Evolutionary conservation across 2,888 invertebrate species (phyloP), one percentile per base, ranked within the genome.

Genomic region (Calliopum simillimum): DNA sequence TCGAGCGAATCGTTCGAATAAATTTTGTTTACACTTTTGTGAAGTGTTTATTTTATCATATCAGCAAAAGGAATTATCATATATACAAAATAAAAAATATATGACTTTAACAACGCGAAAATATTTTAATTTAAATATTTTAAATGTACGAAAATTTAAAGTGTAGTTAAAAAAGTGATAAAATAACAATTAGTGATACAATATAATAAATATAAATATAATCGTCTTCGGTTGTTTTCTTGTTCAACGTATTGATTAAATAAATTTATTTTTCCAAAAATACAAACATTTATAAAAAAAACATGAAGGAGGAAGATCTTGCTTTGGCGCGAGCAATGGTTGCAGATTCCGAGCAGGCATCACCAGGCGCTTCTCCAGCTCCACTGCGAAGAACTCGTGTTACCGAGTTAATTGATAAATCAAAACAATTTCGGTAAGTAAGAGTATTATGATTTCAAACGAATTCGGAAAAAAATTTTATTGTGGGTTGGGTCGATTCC

Each of bases 241-340:
- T 33, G 33, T 33, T 33, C 33, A 33, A 8, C 33, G 33, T 6
- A 33, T 33, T 8, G 4, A 33, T 6, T 33, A 33, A 8, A 33
- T 33, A 8, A 33, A 33, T 33, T 33, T 8, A 8, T 33, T 33
- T 33, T 33, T 33, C 8, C 8, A 33, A 33, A 33, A 1, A 6
- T 6, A 2, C 33, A 33, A 8, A 33, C 8, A 33, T 33, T 33
- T 11, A 49, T 8, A 8, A 4, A 33, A 33, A 33, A 33, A 81
- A 76, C 63, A 91, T 94, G 92, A 91, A 93, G 86, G 93, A 93
- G 85, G 89, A 90, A 82, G 92, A 93, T 83, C 82, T 94, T 73
- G 89, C 91, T 76, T 86, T 94, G 80, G 94, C 94, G 4, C 90
- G 91, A 70, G 92, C 92, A 14, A 76, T 55, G 76, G 56, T 71